Percentiles rank a stretch among this genome's conserved stretches.
phyloP scores from a whole-genome alignment of 2,113 vertebrate genomes.

The Siphamia tubifer region DNA sequence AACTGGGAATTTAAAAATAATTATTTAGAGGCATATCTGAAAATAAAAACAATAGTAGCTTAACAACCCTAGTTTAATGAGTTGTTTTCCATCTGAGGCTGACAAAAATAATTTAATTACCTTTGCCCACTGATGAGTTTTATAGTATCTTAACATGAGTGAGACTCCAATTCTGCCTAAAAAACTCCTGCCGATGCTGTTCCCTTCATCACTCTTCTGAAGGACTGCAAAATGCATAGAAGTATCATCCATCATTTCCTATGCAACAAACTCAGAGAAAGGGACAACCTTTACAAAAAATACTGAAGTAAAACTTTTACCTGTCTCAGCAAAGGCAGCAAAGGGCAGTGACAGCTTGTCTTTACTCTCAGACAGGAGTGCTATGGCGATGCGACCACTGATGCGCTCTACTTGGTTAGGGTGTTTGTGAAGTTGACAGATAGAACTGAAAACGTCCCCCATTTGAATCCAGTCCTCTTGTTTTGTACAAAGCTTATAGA shows the following conservation, averaged over 20 bases:
- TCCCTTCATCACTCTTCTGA: constrained; percentile 68
- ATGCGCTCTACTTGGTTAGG: constrained; percentile 82
- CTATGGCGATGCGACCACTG: constrained; percentile 78
- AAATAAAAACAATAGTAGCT: too few relatives aligned
- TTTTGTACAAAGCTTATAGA: constrained; percentile 83
- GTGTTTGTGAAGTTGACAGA: constrained; percentile 76
- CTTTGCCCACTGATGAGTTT: constrained; percentile 87
- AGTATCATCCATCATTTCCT: background rate
- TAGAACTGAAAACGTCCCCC: constrained; percentile 80
- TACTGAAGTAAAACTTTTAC: constrained; percentile 55
- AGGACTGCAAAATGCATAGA: constrained; percentile 54
- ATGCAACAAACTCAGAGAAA: background rate
- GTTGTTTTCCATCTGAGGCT: too few relatives aligned
- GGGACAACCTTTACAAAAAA: background rate
- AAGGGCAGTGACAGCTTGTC: constrained; percentile 84
- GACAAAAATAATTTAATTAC: too few relatives aligned
- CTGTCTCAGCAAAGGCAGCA: constrained; percentile 86
- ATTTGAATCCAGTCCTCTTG: constrained; percentile 86
- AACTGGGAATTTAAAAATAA: too few relatives aligned
- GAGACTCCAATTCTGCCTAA: constrained; percentile 89
- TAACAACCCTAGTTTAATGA: too few relatives aligned
- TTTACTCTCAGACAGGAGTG: constrained; percentile 79
- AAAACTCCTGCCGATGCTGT: constrained; percentile 70
- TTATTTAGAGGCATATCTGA: too few relatives aligned
- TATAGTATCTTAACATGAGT: constrained; percentile 88